Conservation (phyloP, 2,888 invertebrate species). For the Mesoligia furuncula region DNA sequence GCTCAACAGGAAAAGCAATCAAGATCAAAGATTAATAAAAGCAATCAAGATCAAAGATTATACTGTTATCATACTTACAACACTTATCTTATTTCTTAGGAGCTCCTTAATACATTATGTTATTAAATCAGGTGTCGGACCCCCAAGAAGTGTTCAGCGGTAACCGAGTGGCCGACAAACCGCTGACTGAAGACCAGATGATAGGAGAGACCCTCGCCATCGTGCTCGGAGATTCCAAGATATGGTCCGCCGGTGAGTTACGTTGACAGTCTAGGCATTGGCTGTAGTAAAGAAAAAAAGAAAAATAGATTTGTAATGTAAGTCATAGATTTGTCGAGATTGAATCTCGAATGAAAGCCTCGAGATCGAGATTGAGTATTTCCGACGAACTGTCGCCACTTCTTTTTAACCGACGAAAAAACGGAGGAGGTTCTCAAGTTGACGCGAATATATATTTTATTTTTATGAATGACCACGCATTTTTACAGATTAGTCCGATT, state of each 20-base stretch:
- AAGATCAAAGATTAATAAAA: not conserved
- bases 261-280: not conserved
- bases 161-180: conserved; percentile 96
- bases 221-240: conserved; percentile 97
- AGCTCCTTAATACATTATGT: not conserved
- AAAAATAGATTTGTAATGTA: not conserved
- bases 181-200: conserved; percentile 98
- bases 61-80: not conserved
- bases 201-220: conserved; percentile 98
- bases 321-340: not conserved
- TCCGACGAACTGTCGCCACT: not conserved
- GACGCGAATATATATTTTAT: too few species aligned
- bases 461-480: too few species aligned
- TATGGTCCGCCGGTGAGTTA: conserved; percentile 97
- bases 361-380: not conserved
- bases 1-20: not conserved
- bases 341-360: not conserved
- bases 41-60: not conserved
- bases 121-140: conserved; percentile 92
- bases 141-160: conserved; percentile 97
- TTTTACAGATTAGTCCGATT: too few species aligned
- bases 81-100: not conserved
- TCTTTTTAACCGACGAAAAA: not conserved
- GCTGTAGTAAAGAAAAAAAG: not conserved
- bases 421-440: too few species aligned